Evolutionary conservation across 2,888 invertebrate species (phyloP).

Genomic region (Sinelater perroti): DNA sequence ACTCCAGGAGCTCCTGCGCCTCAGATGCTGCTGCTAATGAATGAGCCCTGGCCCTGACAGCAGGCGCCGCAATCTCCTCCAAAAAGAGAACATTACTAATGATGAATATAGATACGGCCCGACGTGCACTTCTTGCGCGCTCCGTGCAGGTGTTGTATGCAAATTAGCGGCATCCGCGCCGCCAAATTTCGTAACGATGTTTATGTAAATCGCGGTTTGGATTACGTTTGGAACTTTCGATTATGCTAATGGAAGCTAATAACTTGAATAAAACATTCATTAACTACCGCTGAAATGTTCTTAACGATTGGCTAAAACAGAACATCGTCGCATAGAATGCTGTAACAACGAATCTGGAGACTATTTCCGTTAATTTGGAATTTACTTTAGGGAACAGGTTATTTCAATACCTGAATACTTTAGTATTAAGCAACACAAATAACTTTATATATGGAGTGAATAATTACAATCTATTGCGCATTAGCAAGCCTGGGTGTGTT

Average conservation of each 20-base stretch:
- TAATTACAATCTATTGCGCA: too few relatives aligned
- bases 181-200: slow-evolving; percentile 21
- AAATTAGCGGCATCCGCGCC: slow-evolving; percentile 24
- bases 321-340: too few relatives aligned
- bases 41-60: slow-evolving; percentile 21
- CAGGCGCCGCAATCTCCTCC: slow-evolving; percentile 19
- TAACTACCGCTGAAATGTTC: slow-evolving; percentile 17
- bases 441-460: too few relatives aligned
- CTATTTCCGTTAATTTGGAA: too few relatives aligned
- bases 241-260: slow-evolving; percentile 22
- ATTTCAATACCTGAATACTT: too few relatives aligned
- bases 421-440: too few relatives aligned
- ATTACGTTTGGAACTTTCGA: slow-evolving; percentile 25
- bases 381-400: too few relatives aligned
- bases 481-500: too few relatives aligned
- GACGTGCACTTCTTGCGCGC: slow-evolving; percentile 12
- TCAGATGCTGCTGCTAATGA: slow-evolving; percentile 19
- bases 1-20: slow-evolving; percentile 1
- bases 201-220: slow-evolving; percentile 24
- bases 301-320: slow-evolving; percentile 12
- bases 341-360: too few relatives aligned
- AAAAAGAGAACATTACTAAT: slow-evolving; percentile 17
- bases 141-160: slow-evolving; percentile 29
- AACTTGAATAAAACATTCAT: slow-evolving; percentile 21
- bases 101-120: slow-evolving; percentile 16